Evolutionary conservation across 2,797 vertebrate species (phyloP), one percentile per base, ranked within the genome.

Genomic region (Dallia pectoralis): DNA sequence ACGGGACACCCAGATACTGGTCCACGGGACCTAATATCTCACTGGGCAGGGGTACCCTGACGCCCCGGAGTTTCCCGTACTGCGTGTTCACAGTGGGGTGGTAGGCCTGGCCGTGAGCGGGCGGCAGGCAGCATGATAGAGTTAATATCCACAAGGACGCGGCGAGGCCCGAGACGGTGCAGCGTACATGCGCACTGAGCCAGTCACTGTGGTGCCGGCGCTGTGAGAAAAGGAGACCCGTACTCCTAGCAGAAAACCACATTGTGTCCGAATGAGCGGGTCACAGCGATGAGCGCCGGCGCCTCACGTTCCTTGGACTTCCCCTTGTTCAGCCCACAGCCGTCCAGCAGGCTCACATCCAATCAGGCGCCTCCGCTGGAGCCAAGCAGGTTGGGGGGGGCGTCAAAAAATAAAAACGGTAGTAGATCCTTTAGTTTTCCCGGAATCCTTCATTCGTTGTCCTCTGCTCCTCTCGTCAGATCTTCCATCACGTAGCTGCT

Each of bases 11-110:
- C 81, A 99, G 89, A 77, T 98, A 99, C 85, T 99, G 98, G 89
- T 99, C 97, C 87, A 99, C 98, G 0, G 98, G 98, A 18, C 98
- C 98, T 81, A 99, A 91, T 80, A 99, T 99, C 91, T 99, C 98
- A 18, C 96, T 99, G 51, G 96, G 97, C 84, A 99, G 85, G 0
- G 98, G 96, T 72, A 98, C 95, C 0, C 97, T 93, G 80, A 96
- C 93, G 4, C 98, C 98, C 71, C 98, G 91, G 71, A 99, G 92
- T 85, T 99, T 99, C 83, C 98, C 98, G 7, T 97, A 99, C 91
- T 98, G 96, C 0, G 98, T 99, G 89, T 99, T 99, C 89, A 99
- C 97, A 22, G 95, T 96, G 67, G 97, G 97, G 1, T 97, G 94
- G 86, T 96, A 97, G 89, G 92, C 94, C 89, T 99, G 97, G 78